Conservation (phyloP, 2,113 vertebrate species). For the Aix galericulata region DNA sequence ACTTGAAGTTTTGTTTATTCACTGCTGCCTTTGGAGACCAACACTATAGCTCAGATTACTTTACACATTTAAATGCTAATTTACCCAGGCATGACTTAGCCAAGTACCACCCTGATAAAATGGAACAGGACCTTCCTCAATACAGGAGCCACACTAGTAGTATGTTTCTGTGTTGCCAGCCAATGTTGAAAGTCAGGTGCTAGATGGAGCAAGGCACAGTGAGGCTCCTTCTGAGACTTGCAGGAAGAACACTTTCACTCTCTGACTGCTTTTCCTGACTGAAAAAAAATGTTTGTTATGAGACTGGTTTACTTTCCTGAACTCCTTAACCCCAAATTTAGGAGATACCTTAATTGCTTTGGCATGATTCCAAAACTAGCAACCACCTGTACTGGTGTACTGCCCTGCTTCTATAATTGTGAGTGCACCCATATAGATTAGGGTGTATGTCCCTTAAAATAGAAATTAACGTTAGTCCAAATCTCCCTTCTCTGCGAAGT, state of each 20-base stretch:
- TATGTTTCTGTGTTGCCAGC: slow-evolving; percentile 51
- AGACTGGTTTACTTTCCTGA: not conserved
- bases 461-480: not conserved
- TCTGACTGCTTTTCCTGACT: not conserved
- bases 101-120: slow-evolving; percentile 45
- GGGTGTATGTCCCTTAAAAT: not conserved
- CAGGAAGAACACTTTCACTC: not conserved
- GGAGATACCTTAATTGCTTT: not conserved
- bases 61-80: slow-evolving; percentile 78
- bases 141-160: slow-evolving; percentile 17
- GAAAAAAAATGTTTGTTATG: not conserved
- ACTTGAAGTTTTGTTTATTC: slow-evolving; percentile 66
- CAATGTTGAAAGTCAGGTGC: slow-evolving; percentile 18
- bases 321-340: not conserved
- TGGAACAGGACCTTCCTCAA: slow-evolving; percentile 47
- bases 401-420: not conserved
- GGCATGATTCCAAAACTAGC: not conserved
- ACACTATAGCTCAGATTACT: slow-evolving; percentile 55
- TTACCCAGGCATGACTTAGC: not conserved
- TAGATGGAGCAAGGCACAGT: not conserved
- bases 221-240: not conserved
- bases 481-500: not conserved
- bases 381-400: not conserved
- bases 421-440: too few relatives aligned
- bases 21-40: slow-evolving; percentile 49